Conservation (phyloP, 1,140 invertebrate genomes). For the Cyphomyrmex costatus region DNA sequence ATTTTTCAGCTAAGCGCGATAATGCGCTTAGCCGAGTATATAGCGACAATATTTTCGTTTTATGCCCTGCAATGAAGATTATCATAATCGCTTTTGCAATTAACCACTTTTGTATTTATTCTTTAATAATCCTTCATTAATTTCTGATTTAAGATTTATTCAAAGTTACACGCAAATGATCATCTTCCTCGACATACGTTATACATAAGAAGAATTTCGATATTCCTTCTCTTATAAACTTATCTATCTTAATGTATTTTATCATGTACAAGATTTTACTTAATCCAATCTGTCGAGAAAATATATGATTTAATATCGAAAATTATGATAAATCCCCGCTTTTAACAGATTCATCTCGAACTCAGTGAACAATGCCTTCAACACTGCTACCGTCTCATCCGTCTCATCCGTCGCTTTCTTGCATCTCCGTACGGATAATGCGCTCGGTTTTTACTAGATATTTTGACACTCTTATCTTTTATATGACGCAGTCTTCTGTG, state of each 20-base stretch:
- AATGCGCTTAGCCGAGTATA: conserved; percentile 34
- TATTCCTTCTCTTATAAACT: neutral
- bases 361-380: neutral
- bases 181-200: neutral
- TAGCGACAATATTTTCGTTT: conserved; percentile 31
- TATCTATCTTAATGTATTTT: conserved; percentile 10
- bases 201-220: neutral
- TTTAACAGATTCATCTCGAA: neutral
- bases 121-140: conserved; percentile 9
- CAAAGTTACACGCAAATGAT: neutral
- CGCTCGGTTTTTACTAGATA: neutral
- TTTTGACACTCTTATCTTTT: conserved; percentile 23
- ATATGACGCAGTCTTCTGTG: conserved; percentile 6
- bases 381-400: neutral
- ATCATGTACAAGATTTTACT: neutral
- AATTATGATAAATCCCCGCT: conserved; percentile 3
- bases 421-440: neutral
- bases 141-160: neutral
- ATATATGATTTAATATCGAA: neutral
- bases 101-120: neutral
- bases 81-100: neutral
- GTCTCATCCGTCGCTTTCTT: neutral
- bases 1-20: conserved; percentile 35
- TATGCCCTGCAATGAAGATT: neutral
- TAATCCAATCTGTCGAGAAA: neutral